Evolutionary conservation across 30 jellyfish, hydroid and myxozoan genomes (phyloP).

Genomic region (Aurelia aurita): DNA sequence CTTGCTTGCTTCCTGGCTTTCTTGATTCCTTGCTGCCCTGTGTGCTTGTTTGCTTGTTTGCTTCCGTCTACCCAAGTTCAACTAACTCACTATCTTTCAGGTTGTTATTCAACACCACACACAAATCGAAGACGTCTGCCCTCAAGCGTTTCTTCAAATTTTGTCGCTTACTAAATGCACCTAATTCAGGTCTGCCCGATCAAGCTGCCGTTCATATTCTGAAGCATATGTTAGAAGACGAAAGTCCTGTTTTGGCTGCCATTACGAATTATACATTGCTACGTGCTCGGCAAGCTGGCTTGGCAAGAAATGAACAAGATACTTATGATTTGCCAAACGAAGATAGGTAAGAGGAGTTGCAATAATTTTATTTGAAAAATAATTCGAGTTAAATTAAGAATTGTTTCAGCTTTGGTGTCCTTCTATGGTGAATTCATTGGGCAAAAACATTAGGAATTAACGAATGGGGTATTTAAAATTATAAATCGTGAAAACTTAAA

Average conservation of each 20-base stretch:
- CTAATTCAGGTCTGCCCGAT: neutral
- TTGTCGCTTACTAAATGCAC: constrained; percentile 23
- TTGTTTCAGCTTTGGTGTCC: too few species aligned
- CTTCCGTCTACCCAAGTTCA: too few species aligned
- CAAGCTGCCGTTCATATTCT: constrained; percentile 1
- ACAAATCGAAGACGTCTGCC: neutral
- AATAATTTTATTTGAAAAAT: too few species aligned
- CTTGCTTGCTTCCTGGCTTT: too few species aligned
- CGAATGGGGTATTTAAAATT: too few species aligned
- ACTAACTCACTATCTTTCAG: neutral
- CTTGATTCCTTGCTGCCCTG: too few species aligned
- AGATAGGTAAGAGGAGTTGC: constrained; percentile 19
- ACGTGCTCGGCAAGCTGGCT: constrained; percentile 42
- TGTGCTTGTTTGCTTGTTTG: too few species aligned
- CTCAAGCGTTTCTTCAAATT: constrained; percentile 1
- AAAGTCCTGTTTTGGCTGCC: constrained; percentile 1
- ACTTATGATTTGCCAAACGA: constrained; percentile 52
- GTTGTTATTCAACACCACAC: neutral
- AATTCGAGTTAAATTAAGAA: too few species aligned
- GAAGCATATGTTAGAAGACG: constrained; percentile 3
- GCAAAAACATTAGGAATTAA: too few species aligned
- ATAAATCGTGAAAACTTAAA: too few species aligned
- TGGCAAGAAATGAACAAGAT: constrained; percentile 16
- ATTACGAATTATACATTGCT: constrained; percentile 19
- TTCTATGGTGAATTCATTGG: too few species aligned